These are phyloP conservation scores for Xanthia icteritia DNA, from an alignment of 2,888 invertebrate species.

Conservation along the genomic window DNA sequence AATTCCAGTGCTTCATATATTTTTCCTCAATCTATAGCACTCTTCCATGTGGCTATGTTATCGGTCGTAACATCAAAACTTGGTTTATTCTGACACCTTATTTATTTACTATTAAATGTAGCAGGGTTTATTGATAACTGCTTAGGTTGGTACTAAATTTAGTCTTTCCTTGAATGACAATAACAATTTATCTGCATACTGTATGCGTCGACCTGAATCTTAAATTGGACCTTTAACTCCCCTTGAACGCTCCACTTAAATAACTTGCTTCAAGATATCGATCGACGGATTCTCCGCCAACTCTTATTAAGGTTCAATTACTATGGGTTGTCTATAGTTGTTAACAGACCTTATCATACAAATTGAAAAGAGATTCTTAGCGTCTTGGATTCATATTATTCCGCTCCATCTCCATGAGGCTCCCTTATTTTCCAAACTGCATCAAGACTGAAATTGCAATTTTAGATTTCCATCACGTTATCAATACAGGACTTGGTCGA, in stretches of 20 bases:
- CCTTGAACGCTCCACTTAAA: constrained; percentile 9
- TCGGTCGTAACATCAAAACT: constrained; percentile 65
- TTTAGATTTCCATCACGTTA: constrained; percentile 10
- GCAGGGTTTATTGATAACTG: not conserved
- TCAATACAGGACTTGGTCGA: too few species aligned
- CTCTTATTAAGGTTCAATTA: not conserved
- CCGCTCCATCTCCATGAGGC: not conserved
- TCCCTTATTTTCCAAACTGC: not conserved
- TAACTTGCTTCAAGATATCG: constrained; percentile 5
- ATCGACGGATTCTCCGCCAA: not conserved
- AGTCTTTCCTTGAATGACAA: not conserved
- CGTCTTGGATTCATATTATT: not conserved
- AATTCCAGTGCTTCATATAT: constrained; percentile 62
- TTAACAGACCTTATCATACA: not conserved
- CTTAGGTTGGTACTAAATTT: not conserved
- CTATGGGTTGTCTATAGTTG: not conserved
- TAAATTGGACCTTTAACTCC: constrained; percentile 16
- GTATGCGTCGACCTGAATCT: constrained; percentile 20
- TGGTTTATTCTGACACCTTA: constrained; percentile 56
- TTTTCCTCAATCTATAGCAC: constrained; percentile 84
- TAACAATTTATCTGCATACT: not conserved
- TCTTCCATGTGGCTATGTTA: constrained; percentile 67
- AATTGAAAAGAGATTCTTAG: not conserved
- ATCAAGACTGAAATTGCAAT: not conserved
- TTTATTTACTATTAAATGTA: constrained; percentile 48